Conservation (phyloP, 2,888 invertebrate species). For the Leptogaster cylindrica region DNA sequence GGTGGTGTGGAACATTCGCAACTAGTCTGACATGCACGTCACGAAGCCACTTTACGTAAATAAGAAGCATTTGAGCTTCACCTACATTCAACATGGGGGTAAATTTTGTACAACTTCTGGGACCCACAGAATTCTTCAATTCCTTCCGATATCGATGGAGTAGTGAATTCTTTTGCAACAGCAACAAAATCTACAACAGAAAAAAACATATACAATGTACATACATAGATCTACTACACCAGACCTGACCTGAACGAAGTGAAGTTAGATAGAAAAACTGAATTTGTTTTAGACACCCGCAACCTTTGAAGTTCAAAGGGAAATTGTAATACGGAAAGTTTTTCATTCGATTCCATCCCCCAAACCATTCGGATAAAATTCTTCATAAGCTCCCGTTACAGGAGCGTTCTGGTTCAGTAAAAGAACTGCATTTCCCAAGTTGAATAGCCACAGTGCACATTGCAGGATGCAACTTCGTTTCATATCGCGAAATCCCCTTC, state of each 20-base stretch:
- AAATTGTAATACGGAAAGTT: constrained; percentile 31
- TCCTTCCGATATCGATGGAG: constrained; percentile 27
- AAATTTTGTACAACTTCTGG: not conserved
- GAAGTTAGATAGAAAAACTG: not conserved
- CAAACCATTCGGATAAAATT: no score
- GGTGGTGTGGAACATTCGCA: not conserved
- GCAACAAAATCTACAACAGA: no score
- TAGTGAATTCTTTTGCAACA: constrained; percentile 10
- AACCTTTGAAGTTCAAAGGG: constrained; percentile 26
- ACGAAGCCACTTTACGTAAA: constrained; percentile 46
- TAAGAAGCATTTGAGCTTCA: constrained; percentile 38
- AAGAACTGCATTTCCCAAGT: no score
- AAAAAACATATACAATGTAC: no score
- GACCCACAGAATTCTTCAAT: not conserved
- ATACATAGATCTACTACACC: no score
- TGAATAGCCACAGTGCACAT: no score
- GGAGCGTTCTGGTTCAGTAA: no score
- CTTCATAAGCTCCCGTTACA: no score
- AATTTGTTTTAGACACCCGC: constrained; percentile 11
- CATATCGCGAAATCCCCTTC: no score
- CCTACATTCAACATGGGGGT: not conserved
- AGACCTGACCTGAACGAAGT: constrained; percentile 1
- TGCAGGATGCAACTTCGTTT: no score
- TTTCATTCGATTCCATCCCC: constrained; percentile 18
- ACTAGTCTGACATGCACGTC: constrained; percentile 41